These are phyloP conservation scores for Trichomalopsis sarcophagae DNA, from an alignment of 1,140 invertebrate species.

Conservation along the genomic window DNA sequence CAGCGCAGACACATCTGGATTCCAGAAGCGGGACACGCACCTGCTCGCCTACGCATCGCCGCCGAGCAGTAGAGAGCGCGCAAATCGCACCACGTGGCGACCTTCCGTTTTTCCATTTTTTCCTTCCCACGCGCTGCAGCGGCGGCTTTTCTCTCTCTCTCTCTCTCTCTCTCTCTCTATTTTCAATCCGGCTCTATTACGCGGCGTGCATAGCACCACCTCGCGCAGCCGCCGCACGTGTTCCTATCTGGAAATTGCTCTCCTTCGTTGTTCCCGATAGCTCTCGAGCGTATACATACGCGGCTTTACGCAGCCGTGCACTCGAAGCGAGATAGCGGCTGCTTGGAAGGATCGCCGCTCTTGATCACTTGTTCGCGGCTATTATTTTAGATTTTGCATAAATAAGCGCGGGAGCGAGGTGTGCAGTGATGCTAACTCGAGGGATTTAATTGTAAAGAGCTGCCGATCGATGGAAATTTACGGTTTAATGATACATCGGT, in stretches of 20 bases:
- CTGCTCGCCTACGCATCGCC: not conserved
- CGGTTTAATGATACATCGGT: not conserved
- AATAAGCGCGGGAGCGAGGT: not conserved
- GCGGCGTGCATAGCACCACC: not conserved
- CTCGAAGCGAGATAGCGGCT: no score
- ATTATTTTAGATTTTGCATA: no score
- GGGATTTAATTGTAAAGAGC: not conserved
- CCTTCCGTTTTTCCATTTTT: conserved; percentile 21
- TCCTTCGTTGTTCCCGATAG: conserved; percentile 5
- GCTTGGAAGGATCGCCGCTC: not conserved
- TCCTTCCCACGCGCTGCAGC: conserved; percentile 2
- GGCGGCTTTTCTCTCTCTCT: not conserved
- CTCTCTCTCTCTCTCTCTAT: not conserved
- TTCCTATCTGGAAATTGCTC: conserved; percentile 9
- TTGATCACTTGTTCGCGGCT: not conserved
- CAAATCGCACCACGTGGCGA: conserved; percentile 4
- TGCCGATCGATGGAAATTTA: not conserved
- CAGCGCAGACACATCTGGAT: not conserved
- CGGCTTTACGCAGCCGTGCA: no score
- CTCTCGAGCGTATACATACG: not conserved
- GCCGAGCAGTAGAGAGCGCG: not conserved
- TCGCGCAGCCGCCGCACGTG: not conserved
- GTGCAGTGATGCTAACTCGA: not conserved
- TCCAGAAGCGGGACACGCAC: not conserved
- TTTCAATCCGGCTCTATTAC: not conserved